A percentile compares a stretch with the other conserved stretches of the same genome.
Evolutionary conservation across 2,113 vertebrate genomes (phyloP).

Genomic region (Gymnobelideus leadbeateri): DNA sequence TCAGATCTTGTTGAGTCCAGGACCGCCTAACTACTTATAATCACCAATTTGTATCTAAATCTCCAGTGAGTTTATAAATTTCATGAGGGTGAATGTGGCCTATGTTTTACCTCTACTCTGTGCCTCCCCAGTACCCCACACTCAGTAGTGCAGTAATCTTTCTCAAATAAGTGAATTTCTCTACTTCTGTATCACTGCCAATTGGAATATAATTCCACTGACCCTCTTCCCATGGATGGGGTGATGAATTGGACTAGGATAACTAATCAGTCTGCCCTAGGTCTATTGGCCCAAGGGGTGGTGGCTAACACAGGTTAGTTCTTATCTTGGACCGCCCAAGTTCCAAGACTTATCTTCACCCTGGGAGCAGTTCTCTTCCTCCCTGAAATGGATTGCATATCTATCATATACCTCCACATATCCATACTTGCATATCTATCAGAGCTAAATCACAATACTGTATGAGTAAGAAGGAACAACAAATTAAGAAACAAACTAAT

Average conservation of each 20-base stretch:
- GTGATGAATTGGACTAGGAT: neutral
- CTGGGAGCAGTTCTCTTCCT: neutral
- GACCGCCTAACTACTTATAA: neutral
- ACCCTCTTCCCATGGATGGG: neutral
- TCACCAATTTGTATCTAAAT: neutral
- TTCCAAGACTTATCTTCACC: neutral
- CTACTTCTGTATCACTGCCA: neutral
- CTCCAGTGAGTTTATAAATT: neutral
- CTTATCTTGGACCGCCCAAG: neutral
- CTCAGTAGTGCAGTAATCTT: neutral
- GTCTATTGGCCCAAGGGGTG: neutral
- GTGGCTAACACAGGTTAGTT: neutral
- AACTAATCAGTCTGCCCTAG: neutral
- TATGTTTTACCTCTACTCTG: neutral
- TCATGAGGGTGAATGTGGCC: neutral
- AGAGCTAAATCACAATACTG: neutral
- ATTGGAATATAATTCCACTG: neutral
- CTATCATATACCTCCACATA: too few species aligned
- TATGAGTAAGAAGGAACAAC: neutral
- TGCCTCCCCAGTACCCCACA: neutral
- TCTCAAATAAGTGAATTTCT: neutral
- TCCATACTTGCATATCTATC: neutral
- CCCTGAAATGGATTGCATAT: neutral
- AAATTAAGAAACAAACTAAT: neutral
- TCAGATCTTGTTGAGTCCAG: neutral